Base-by-base conservation (phyloP, 2,888 invertebrate genomes). In the Trichogramma dendrolimi region DNA sequence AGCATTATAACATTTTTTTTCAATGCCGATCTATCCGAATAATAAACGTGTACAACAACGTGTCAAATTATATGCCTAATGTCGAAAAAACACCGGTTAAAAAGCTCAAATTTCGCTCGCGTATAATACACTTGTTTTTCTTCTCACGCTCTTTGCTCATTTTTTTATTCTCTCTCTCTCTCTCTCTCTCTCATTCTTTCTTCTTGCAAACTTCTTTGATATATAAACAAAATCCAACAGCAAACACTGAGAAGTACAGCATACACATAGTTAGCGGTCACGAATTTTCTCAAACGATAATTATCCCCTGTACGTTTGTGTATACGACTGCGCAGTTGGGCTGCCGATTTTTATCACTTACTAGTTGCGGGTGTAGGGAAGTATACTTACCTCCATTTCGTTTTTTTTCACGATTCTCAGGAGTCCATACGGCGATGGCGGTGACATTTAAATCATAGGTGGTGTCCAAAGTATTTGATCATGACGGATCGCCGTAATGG, bases 21-120 rank as follows among this genome's bases (percentile, higher is more conserved):
- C 72, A 67, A 74, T 27, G 27, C 27, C 27, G 74, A 77, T 78
- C 78, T 76, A 77, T 78, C 77, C 75, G 78, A 78, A 78, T 78
- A 78, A 78, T 78, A 78, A 27, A 78, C 77, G 77, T 78, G 78
- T 78, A 78, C 73, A 77, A 78, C 78, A 78, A 77, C 77, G 76
- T 78, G 78, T 78, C 77, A 77, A 78, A 78, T 78, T 78, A 78
- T 78, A 77, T 78, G 73, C 72, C 68, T 70, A 60, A 14, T 58
- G 64, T 27, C 27, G 27, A 27, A 27, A 64, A 64, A 64, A 64
- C 64, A 61, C 50, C 44, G 60, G 56, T 60, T 50, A 46, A 14
- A 50, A n/a, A 47, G 44, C 63, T 46, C 8, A 46, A 54, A 63
- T 63, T 57, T 57, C 51, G 46, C 48, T 43, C 50, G 39, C 49